Percentiles rank a stretch among this genome's conserved stretches.
Conservation (phyloP, 2,888 invertebrate species). For the Salpingus planirostris region DNA sequence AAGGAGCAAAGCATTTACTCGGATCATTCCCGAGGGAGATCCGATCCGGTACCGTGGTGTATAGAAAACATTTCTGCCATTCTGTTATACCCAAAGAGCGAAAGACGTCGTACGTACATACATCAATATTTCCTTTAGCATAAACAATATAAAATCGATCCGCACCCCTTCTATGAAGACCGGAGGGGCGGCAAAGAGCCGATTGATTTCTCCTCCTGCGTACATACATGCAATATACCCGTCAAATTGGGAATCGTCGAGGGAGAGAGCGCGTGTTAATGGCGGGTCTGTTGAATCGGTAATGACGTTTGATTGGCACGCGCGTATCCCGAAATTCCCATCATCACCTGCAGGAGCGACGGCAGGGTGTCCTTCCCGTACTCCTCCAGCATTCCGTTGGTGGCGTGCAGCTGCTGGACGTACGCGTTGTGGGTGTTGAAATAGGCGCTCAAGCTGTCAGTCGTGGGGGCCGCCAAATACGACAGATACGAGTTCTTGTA, state of each 20-base stretch:
- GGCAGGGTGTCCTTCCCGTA: slow-evolving; percentile 82
- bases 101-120: no score
- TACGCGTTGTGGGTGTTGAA: slow-evolving; percentile 91
- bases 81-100: no score
- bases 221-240: no score
- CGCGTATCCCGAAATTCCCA: slow-evolving; percentile 4
- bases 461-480: slow-evolving; percentile 65
- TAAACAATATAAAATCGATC: no score
- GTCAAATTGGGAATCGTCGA: slow-evolving; percentile 19
- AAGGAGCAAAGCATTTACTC: no score
- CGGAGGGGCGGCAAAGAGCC: no score
- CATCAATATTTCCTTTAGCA: no score
- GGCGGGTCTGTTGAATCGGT: slow-evolving; percentile 24
- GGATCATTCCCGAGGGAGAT: no score
- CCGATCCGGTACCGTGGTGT: no score
- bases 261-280: slow-evolving; percentile 19
- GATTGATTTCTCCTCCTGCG: no score
- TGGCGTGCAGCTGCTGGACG: slow-evolving; percentile 84
- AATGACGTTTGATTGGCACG: slow-evolving; percentile 23
- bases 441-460: slow-evolving; percentile 64
- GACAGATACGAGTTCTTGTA: slow-evolving; percentile 78
- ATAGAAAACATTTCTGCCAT: no score
- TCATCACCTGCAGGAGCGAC: slow-evolving; percentile 65
- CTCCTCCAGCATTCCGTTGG: slow-evolving; percentile 87
- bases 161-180: no score